phyloP scores from a whole-genome alignment of 2,113 vertebrate species.

The Hippocampus comes region DNA sequence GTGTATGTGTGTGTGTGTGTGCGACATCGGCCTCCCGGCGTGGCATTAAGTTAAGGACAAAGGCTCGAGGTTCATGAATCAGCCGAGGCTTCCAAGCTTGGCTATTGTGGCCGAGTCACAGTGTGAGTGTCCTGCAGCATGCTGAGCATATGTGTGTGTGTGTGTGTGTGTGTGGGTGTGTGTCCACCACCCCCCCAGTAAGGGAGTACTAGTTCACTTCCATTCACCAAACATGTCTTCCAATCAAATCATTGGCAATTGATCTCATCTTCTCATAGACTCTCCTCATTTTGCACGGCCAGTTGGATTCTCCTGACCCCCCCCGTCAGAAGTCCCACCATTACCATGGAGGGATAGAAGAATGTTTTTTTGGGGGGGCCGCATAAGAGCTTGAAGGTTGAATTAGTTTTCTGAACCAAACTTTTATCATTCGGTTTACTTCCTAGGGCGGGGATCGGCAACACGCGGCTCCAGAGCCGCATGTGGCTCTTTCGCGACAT shows the following conservation, averaged over 20 bases:
- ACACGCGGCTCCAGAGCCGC: no score
- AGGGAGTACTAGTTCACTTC: conserved; percentile 20
- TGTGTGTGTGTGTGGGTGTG: conserved; percentile 6
- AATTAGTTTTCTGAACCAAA: conserved; percentile 53
- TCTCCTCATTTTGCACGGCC: conserved; percentile 46
- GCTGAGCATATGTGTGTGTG: not conserved
- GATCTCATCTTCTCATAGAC: conserved; percentile 54
- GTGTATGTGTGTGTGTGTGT: conserved; percentile 44
- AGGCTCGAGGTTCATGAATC: conserved; percentile 73
- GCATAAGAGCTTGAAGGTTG: conserved; percentile 51
- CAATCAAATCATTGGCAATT: conserved; percentile 57
- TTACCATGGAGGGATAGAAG: conserved; percentile 57
- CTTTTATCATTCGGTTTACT: conserved; percentile 41
- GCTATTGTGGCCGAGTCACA: conserved; percentile 46
- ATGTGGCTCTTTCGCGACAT: no score
- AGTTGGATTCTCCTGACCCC: conserved; percentile 44
- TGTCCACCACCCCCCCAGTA: conserved; percentile 3
- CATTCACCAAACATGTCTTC: conserved; percentile 53
- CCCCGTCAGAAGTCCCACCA: conserved; percentile 35
- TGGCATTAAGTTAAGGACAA: conserved; percentile 72
- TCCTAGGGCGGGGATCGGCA: not conserved
- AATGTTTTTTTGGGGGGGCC: conserved; percentile 57
- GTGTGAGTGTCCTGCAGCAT: conserved; percentile 36
- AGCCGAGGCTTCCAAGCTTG: conserved; percentile 57
- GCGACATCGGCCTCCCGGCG: conserved; percentile 69